Conservation (phyloP, 2,113 vertebrate genomes). For the Ciconia stormi region DNA sequence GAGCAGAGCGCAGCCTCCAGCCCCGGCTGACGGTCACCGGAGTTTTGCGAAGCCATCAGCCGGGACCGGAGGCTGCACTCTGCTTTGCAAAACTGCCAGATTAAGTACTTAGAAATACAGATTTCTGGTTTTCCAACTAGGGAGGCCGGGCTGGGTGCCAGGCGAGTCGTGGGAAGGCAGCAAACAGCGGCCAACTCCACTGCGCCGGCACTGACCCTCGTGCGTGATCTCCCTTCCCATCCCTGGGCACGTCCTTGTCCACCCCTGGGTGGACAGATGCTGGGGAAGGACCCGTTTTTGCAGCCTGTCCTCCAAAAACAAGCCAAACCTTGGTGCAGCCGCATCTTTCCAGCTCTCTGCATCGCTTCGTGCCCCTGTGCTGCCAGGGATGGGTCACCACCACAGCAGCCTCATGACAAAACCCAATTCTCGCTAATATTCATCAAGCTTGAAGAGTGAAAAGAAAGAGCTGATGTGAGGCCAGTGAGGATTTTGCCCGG, state of each 20-base stretch:
- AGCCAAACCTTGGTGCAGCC: background rate
- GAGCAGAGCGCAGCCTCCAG: background rate
- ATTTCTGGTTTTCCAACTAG: background rate
- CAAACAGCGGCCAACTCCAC: background rate
- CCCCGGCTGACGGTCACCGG: background rate
- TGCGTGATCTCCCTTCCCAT: background rate
- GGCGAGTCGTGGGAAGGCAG: background rate
- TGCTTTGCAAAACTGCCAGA: background rate
- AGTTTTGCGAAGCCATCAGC: background rate
- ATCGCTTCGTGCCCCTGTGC: fast-evolving
- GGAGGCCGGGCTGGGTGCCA: background rate
- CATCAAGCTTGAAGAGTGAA: background rate
- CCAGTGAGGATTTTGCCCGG: background rate
- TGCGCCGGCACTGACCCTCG: fast-evolving
- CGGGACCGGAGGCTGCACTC: background rate
- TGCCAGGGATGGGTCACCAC: background rate
- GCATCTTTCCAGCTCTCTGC: background rate
- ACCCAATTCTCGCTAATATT: fast-evolving
- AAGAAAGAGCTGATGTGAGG: background rate
- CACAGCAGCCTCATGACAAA: fast-evolving
- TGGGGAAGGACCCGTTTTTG: background rate
- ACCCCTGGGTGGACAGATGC: background rate
- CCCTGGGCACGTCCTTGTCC: no score
- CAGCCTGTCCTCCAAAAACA: background rate
- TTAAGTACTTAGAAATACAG: background rate